A percentile compares a stretch with the other conserved stretches of the same genome.
Evolutionary conservation across 1,140 invertebrate genomes (phyloP).

Genomic region (Heliconius hermathena): DNA sequence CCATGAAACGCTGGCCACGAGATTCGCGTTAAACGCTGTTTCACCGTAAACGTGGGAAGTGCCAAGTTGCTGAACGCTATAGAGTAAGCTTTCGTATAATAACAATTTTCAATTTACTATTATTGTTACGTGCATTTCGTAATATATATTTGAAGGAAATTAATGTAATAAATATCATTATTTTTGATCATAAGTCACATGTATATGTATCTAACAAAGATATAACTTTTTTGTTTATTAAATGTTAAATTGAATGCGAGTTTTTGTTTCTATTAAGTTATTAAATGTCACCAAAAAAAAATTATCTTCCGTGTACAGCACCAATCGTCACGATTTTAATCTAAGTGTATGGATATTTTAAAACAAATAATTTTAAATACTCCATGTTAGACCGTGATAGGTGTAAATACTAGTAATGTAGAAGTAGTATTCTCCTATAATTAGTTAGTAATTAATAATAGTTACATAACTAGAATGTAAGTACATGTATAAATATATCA

Average conservation of each 20-base stretch:
- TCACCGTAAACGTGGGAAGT: constrained; percentile 61
- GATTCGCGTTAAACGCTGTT: constrained; percentile 69
- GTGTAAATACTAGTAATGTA: too few species aligned
- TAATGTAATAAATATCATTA: constrained; percentile 17
- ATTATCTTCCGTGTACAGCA: too few species aligned
- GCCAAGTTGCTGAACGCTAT: constrained; percentile 57
- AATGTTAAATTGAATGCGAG: too few species aligned
- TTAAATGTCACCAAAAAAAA: too few species aligned
- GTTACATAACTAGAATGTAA: too few species aligned
- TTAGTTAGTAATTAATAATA: too few species aligned
- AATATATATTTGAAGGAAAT: constrained; percentile 31
- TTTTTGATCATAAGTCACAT: not conserved
- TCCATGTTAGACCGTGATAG: too few species aligned
- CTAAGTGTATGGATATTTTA: too few species aligned
- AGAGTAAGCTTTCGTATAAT: constrained; percentile 52
- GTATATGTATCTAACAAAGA: not conserved
- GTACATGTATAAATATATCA: not conserved
- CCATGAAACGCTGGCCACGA: constrained; percentile 57
- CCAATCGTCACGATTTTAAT: too few species aligned
- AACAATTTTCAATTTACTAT: constrained; percentile 43
- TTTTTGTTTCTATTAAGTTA: too few species aligned
- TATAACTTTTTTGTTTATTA: not conserved
- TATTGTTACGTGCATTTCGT: constrained; percentile 31
- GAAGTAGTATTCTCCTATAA: too few species aligned
- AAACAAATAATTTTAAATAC: too few species aligned